A percentile compares a stretch with the other conserved stretches of the same genome.
Conservation (phyloP, 2,888 invertebrate species). For the Spilosoma lubricipeda region DNA sequence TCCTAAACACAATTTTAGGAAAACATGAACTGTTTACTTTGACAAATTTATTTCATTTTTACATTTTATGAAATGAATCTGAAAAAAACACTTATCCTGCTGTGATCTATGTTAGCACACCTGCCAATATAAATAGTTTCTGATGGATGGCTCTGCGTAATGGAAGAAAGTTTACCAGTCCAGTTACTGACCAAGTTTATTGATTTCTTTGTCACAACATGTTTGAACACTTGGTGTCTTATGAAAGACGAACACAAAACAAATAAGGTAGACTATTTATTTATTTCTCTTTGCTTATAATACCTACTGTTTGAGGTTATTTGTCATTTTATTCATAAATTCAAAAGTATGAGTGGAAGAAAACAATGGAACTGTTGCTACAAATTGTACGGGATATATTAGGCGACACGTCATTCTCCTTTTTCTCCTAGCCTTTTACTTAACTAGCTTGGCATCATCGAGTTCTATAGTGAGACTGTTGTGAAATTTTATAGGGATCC, state of each 20-base stretch:
- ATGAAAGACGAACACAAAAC: not conserved
- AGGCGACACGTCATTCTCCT: no score
- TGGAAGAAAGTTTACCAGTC: not conserved
- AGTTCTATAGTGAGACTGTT: no score
- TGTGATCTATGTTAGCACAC: not conserved
- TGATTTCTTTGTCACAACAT: not conserved
- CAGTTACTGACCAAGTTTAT: not conserved
- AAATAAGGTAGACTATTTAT: not conserved
- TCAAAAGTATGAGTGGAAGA: not conserved
- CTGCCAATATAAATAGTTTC: slow-evolving; percentile 1
- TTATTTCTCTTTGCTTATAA: not conserved
- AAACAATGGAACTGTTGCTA: not conserved
- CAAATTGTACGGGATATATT: not conserved
- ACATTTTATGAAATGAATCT: not conserved
- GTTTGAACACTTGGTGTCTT: not conserved
- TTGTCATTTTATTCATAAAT: no score
- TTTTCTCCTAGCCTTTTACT: no score
- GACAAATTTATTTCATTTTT: no score
- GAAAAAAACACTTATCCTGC: not conserved
- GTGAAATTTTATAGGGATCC: no score
- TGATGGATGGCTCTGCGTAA: not conserved
- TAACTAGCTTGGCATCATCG: no score
- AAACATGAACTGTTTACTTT: no score
- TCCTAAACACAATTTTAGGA: not conserved
- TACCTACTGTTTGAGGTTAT: not conserved